Evolutionary conservation across 2,888 invertebrate genomes (phyloP), one percentile per base, ranked within the genome.

Genomic region (Drosophila algonquin): DNA sequence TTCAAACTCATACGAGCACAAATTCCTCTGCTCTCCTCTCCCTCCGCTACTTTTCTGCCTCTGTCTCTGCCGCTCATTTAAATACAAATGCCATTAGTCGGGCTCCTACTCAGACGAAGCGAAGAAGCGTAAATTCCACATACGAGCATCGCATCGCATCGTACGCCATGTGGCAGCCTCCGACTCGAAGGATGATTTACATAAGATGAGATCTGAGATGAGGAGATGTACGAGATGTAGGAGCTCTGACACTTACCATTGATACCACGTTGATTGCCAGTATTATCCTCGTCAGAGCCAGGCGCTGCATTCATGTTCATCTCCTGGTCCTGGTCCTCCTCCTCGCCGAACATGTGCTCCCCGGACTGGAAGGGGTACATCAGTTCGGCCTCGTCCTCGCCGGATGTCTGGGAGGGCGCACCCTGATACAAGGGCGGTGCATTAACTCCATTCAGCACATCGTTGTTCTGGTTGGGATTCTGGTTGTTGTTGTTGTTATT

Each of bases 321-420:
- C 72, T 72, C 77, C 60, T 57, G 62, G 60, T 89, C 85, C 46
- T 80, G 81, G 60, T 84, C 79, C 56, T 89, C 88, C 63, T 90
- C 90, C 63, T 89, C 86, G 77, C 90, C 91, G 61, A 91, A 90
- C 77, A 90, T 87, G 76, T 79, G 87, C 73, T 91, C 92, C 48
- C 89, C 90, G 62, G 91, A 92, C 72, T 89, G 89, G 64, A 89
- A 88, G 64, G 88, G 84, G 79, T 88, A 90, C 70, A 90, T 77
- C 64, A 91, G 84, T 75, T 91, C 92, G 61, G 89, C 79, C 69
- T 91, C 86, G 54, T 82, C 91, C 76, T 91, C 92, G 65, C 87
- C 90, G 80, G 91, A 90, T 89, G 91, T 84, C 73, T 90, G 90
- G 70, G 89, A 87, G 79, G 91, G 83, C 73, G 90, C 76, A 55